Base-by-base conservation (phyloP, 37 sponge, comb jelly and placozoan species). In the Ianthella basta region DNA sequence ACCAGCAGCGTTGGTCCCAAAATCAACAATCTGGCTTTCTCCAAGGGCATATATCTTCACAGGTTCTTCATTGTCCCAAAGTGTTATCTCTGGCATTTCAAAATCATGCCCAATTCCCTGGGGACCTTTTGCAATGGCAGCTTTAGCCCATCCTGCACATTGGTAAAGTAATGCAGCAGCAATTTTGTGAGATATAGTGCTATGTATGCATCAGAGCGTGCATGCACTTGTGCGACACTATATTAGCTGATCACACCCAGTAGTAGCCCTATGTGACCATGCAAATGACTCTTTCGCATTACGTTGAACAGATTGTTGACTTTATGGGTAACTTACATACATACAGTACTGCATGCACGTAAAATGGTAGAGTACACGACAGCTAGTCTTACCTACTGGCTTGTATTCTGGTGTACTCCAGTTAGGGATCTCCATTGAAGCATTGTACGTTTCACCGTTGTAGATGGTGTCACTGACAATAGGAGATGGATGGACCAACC, bases 1-100 rank as follows among this genome's bases (percentile, higher is more conserved):
- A 18, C 91, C 91, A 60, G 91, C 91, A 19, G 84, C 55, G 55
- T 90, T 90, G 57, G 63, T 82, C 16, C 80, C 84, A 83, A 90
- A 90, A 53, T 90, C 91, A 12, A 86, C 87, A 32, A 90, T 59
- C 55, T 86, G 87, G n/a, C 53, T 90, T n/a, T 60, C 55, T 15
- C 36, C 60, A 53, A 67, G 69, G 38, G 85, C 56, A 14, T 83
- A 64, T 25, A 90, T 72, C 41, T 21, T 25, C n/a, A 83, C 50
- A 0, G 91, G 84, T 23, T 66, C 27, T 0, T 86, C 87, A 0
- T 29, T 44, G 6, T 36, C 84, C 5, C 44, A 32, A 0, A 79
- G 80, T 19, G 63, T 68, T 15, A 90, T 90, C n/a, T 82, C 55
- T 23, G 91, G 87, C n/a, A 90, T 86, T 20, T 61, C 13, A 18